Evolutionary conservation across 1,140 invertebrate genomes (phyloP), one percentile per base, ranked within the genome.

Genomic region (Drosophila fuyamai): DNA sequence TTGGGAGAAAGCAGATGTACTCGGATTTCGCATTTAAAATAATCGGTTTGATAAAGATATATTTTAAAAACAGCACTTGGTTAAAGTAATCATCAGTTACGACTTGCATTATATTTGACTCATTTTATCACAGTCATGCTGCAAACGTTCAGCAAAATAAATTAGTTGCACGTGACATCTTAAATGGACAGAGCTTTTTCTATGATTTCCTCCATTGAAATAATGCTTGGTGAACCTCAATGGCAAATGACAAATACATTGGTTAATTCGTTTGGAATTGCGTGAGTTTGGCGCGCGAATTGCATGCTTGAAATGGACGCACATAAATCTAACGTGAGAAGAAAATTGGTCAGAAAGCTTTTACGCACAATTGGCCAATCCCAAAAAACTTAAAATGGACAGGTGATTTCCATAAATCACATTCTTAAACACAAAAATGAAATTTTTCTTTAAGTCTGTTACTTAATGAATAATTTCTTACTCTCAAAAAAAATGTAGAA

Each of bases 301-400:
- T 81, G 75, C 63, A 57, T 67, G 54, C 71, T 46, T 55, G 44
- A 56, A 75, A 79, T 81, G 75, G 55, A 82, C 76, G 81, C 41
- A 80, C 70, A 82, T 86, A 82, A 88, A 82, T 86, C 82, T 82
- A 68, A 66, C 51, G 51, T 76, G 82, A 62, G 61, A 77, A 63
- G 76, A 85, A 81, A 68, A 70, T 75, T 38, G 67, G 44, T 75
- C 59, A 38, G 54, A 58, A 82, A 61, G 43, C 61, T 82, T 86
- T 70, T 43, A 86, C 82, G 75, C 82, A 79, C 79, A 79, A 86
- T 79, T 85, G 78, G 41, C 50, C 29, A 36, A 78, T 41, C 63
- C 44, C 50, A 38, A 10, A 43, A 55, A 60, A 41, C 57, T 62
- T 2, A 36, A 29, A 43, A 35, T 55, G 43, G 13, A 36, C 43